Evolutionary conservation across 2,113 vertebrate genomes (phyloP).

Genomic region (Ceuthmochares aereus): DNA sequence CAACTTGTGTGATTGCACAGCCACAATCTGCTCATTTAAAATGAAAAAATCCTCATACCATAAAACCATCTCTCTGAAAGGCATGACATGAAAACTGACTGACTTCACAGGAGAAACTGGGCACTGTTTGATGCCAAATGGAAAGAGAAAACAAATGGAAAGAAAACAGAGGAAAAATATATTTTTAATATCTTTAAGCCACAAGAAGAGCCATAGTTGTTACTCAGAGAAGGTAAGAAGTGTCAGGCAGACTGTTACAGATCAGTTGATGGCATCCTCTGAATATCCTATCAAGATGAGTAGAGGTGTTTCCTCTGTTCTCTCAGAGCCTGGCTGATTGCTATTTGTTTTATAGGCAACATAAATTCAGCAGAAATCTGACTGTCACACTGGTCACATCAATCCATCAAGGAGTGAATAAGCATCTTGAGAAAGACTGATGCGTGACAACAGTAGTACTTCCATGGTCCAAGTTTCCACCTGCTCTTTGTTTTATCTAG

Average conservation of each 20-base stretch:
- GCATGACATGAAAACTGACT: not conserved
- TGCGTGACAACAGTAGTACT: not conserved
- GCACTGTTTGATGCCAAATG: not conserved
- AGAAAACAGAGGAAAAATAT: not conserved
- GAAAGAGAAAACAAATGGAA: not conserved
- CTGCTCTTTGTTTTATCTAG: not conserved
- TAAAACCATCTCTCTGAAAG: not conserved
- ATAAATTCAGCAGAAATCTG: constrained; percentile 13
- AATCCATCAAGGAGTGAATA: not conserved
- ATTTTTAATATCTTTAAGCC: not conserved
- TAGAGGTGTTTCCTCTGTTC: not conserved
- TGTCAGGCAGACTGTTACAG: not conserved
- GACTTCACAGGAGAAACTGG: not conserved
- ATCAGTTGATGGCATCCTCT: not conserved
- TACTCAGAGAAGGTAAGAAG: not conserved
- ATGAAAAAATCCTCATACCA: not conserved
- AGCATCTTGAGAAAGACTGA: not conserved
- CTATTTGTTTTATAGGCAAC: not conserved
- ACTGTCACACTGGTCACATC: fast-evolving
- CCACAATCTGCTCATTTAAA: not conserved
- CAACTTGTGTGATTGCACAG: not conserved
- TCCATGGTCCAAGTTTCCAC: not conserved
- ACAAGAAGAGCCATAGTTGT: not conserved
- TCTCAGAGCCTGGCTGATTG: not conserved
- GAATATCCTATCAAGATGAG: not conserved